phyloP scores from a whole-genome alignment of 2,113 vertebrate species.

The Phainopepla nitens region DNA sequence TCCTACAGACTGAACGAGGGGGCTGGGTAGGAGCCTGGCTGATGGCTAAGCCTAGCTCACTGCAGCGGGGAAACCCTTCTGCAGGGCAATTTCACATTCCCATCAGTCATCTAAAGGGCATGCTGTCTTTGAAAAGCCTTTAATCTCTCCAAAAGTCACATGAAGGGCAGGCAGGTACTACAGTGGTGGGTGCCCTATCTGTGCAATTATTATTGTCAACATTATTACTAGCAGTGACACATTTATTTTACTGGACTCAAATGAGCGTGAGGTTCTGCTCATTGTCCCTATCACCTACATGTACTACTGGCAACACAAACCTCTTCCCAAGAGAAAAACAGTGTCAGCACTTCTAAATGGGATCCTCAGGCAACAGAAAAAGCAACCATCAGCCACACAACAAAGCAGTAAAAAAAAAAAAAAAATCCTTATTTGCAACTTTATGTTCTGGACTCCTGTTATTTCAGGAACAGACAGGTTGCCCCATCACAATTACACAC shows the following conservation, averaged over 20 bases:
- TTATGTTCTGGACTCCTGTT: not conserved
- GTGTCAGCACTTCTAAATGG: not conserved
- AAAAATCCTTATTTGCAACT: not conserved
- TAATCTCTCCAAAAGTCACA: not conserved
- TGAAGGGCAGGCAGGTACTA: not conserved
- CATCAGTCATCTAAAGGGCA: not conserved
- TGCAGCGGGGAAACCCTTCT: not conserved
- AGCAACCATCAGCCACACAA: not conserved
- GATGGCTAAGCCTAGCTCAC: not conserved
- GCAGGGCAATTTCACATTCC: not conserved
- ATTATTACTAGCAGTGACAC: not conserved
- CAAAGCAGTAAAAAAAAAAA: not conserved
- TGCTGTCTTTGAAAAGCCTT: not conserved
- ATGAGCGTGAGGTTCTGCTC: not conserved
- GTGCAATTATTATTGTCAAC: not conserved
- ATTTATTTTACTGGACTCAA: not conserved
- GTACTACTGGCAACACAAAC: not conserved
- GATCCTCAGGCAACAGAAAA: not conserved
- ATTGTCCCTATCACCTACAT: not conserved
- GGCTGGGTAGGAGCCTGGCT: not conserved
- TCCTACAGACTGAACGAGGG: not conserved
- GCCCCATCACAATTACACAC: not conserved
- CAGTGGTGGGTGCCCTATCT: accelerated
- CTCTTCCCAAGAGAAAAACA: not conserved
- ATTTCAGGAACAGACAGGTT: not conserved